Base-by-base conservation (phyloP, 2,113 vertebrate genomes). In the Tretioscincus oriximinensis region DNA sequence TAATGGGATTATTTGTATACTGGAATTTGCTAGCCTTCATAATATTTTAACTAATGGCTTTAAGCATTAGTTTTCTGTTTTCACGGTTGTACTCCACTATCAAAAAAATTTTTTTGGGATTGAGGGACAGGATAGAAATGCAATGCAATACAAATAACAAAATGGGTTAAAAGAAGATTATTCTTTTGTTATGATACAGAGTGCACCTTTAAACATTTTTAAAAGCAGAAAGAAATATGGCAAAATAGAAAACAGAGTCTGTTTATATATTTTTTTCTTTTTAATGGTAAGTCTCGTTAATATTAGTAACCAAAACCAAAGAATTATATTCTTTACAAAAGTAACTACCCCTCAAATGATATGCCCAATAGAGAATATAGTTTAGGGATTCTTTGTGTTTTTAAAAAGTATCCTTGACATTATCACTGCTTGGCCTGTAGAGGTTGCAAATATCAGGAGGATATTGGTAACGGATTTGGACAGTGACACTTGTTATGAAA, bases 401-500 rank as follows among this genome's bases (percentile, higher is more conserved):
- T 58, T 18, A 58, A 58, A 80, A 87, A 54, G 85, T 87, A 73
- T 89, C 83, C 82, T 80, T 89, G 66, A 73, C 70, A 85, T 2
- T 82, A 77, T 80, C 84, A 10, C 80, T 90, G 86, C 82, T 86
- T 92, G 84, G 90, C 76, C 78, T 88, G 51, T 90, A 83, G 71
- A 89, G 79, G 70, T 87, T 91, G 58, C 45, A 81, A 83, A 78
- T 92, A 74, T 85, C 83, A 86, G 83, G 85, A 54, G 49, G 72
- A 87, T 88, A 85, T 81, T 86, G 82, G 45, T 89, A 84, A 85
- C 76, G 65, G 78, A 86, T 88, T 93, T 75, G 54, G 66, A 61
- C 65, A 82, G n/a, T 83, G 86, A 81, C 76, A 87, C 86, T 87
- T 92, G 90, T 88, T 63, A 85, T 94, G 92, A 81, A 86, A 92